Evolutionary conservation across 2,797 vertebrate genomes (phyloP).

Genomic region (Mus spretus): DNA sequence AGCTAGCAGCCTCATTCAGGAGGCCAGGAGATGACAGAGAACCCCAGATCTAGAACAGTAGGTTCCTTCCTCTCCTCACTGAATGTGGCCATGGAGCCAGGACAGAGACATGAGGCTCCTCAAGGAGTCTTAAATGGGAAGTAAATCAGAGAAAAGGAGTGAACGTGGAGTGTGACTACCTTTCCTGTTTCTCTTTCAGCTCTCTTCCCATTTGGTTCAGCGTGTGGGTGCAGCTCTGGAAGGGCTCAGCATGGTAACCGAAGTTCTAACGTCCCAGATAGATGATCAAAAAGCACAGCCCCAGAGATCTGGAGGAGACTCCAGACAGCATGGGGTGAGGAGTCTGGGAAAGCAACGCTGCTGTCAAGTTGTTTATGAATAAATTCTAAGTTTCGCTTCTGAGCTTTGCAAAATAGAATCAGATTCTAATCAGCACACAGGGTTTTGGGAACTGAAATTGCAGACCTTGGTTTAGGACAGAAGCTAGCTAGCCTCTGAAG

Average conservation of each 20-base stretch:
- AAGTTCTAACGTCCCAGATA: not conserved
- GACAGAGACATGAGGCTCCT: not conserved
- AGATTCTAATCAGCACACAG: not conserved
- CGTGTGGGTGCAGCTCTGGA: not conserved
- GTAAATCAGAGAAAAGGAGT: not conserved
- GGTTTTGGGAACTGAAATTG: slow-evolving; percentile 17
- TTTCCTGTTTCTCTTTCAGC: not conserved
- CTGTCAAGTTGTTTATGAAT: not conserved
- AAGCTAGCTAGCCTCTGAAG: not conserved
- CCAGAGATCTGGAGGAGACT: not conserved
- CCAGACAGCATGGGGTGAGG: not conserved
- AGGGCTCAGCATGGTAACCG: not conserved
- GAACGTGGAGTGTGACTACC: not conserved
- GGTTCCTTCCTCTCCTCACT: not conserved
- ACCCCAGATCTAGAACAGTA: no score
- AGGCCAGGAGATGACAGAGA: not conserved
- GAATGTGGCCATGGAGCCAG: not conserved
- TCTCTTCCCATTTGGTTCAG: not conserved
- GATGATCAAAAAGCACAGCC: not conserved
- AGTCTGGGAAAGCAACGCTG: not conserved
- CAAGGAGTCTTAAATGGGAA: not conserved
- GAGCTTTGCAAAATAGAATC: not conserved
- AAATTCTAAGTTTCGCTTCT: not conserved
- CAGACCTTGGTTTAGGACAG: no score
- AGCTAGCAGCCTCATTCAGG: not conserved